These are phyloP conservation scores for Xiphophorus couchianus DNA, from an alignment of 2,113 vertebrate species.

Conservation along the genomic window DNA sequence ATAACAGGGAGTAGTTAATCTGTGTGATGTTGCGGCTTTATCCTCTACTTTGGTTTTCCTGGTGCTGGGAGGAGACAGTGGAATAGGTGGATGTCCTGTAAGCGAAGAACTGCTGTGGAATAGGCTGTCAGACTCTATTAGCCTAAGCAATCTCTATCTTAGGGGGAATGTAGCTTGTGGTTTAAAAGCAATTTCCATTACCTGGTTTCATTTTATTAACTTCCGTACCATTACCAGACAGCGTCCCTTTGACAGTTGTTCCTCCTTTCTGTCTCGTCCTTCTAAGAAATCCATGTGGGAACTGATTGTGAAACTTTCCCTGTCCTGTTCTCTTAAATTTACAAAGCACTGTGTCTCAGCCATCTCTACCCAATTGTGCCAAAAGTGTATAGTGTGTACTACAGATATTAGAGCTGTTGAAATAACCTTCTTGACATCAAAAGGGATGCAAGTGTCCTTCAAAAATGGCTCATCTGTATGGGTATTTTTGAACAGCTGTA, in stretches of 20 bases:
- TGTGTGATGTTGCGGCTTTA: constrained; percentile 74
- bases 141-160: constrained; percentile 76
- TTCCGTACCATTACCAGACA: constrained; percentile 77
- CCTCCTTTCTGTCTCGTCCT: constrained; percentile 67
- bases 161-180: constrained; percentile 79
- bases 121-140: constrained; percentile 83
- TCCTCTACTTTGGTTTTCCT: constrained; percentile 54
- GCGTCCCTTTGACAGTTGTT: constrained; percentile 70
- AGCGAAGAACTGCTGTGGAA: constrained; percentile 74
- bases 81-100: constrained; percentile 72
- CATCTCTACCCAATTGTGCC: constrained; percentile 21
- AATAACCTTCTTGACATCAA: constrained; percentile 28
- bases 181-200: constrained; percentile 84
- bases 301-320: constrained; percentile 51
- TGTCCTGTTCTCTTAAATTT: constrained; percentile 60
- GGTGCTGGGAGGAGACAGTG: constrained; percentile 57
- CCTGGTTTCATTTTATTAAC: constrained; percentile 81
- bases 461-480: not conserved
- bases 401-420: constrained; percentile 9
- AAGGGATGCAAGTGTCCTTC: constrained; percentile 21
- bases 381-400: constrained; percentile 24
- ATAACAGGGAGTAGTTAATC: constrained; percentile 78
- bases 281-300: constrained; percentile 58
- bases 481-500: constrained; percentile 17
- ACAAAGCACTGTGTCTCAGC: constrained; percentile 19